Conservation (phyloP, 2,797 vertebrate genomes). For the Pipistrellus kuhlii region DNA sequence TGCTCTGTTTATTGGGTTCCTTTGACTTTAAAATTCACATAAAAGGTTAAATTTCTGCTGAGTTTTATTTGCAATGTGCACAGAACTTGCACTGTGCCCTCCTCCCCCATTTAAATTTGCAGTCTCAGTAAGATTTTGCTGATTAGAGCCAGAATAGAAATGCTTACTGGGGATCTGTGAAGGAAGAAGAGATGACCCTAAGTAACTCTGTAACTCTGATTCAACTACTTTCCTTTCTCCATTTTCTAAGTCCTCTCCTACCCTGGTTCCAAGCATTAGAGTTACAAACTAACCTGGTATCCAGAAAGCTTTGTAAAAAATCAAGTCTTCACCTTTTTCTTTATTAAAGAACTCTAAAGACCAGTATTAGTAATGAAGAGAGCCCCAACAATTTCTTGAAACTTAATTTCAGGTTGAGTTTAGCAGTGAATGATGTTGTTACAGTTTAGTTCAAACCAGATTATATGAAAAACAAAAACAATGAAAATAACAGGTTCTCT, state of each 20-base stretch:
- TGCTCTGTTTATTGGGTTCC: not conserved
- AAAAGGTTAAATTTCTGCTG: not conserved
- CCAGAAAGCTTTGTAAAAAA: constrained; percentile 18
- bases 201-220: constrained; percentile 42
- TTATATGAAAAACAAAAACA: not conserved
- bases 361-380: not conserved
- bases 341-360: constrained; percentile 45
- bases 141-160: constrained; percentile 39
- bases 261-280: not conserved
- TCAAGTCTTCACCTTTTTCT: not conserved
- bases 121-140: not conserved
- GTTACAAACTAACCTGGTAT: constrained; percentile 34
- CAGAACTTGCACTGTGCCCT: not conserved
- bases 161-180: constrained; percentile 38
- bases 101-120: not conserved
- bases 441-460: not conserved
- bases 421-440: not conserved
- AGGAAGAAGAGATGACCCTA: constrained; percentile 31
- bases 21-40: not conserved
- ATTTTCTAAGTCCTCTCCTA: not conserved
- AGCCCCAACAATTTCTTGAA: not conserved
- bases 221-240: constrained; percentile 51
- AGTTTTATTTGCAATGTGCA: not conserved
- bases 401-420: constrained; percentile 33
- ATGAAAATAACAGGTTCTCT: not conserved